phyloP scores from a whole-genome alignment of 2,888 invertebrate genomes.

The Drosophila nigritarsus region DNA sequence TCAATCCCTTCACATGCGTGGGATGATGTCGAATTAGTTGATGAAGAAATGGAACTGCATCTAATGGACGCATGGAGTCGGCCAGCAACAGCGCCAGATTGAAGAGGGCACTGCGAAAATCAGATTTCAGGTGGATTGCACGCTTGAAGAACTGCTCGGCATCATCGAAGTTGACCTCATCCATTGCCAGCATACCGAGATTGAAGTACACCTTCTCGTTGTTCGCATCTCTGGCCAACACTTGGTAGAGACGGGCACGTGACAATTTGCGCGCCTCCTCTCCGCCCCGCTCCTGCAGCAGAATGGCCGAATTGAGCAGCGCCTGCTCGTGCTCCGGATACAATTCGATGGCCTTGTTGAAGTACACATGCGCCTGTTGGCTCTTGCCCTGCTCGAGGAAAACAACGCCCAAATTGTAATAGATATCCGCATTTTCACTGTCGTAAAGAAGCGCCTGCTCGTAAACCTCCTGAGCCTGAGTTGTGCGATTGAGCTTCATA shows the following conservation, averaged over 20 bases:
- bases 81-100: conserved; percentile 96
- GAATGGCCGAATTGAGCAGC: conserved; percentile 96
- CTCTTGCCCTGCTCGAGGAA: conserved; percentile 96
- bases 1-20: conserved; percentile 96
- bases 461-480: conserved; percentile 97
- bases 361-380: conserved; percentile 94
- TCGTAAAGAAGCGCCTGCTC: conserved; percentile 96
- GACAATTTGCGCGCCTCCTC: conserved; percentile 92
- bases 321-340: conserved; percentile 98
- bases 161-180: conserved; percentile 94
- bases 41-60: conserved; percentile 96
- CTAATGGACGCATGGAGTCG: conserved; percentile 94
- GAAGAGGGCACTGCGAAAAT: conserved; percentile 97
- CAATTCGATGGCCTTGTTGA: conserved; percentile 96
- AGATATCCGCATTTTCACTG: conserved; percentile 96
- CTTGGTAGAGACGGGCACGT: conserved; percentile 91
- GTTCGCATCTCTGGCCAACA: conserved; percentile 88
- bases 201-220: conserved; percentile 98
- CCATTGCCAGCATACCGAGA: conserved; percentile 98
- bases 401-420: conserved; percentile 97
- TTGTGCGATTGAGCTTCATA: conserved; percentile 96
- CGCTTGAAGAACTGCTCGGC: conserved; percentile 96
- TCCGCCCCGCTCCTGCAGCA: conserved; percentile 95
- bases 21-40: conserved; percentile 96
- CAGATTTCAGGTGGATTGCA: conserved; percentile 94